Evolutionary conservation across 1,140 invertebrate species (phyloP).

Genomic region (Pachypeltis micranthus): DNA sequence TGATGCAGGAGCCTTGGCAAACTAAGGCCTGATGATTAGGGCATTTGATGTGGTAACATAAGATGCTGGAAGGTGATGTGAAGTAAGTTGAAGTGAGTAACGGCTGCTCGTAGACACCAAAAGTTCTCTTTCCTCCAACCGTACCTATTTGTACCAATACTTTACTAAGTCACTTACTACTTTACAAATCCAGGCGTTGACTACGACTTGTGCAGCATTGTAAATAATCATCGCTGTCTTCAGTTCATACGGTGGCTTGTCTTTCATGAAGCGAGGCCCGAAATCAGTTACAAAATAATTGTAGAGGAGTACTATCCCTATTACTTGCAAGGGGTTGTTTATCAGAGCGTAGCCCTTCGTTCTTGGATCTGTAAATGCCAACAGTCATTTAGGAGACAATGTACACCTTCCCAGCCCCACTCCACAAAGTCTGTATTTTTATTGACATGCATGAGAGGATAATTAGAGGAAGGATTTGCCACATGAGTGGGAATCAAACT

Average conservation of each 20-base stretch:
- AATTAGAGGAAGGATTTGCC: too few relatives aligned
- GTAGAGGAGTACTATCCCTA: constrained; percentile 49
- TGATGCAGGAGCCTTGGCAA: too few relatives aligned
- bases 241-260: constrained; percentile 39
- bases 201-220: constrained; percentile 41
- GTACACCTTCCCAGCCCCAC: too few relatives aligned
- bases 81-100: constrained; percentile 19
- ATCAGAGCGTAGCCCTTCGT: constrained; percentile 49
- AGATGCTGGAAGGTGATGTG: too few relatives aligned
- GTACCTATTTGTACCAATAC: constrained; percentile 9
- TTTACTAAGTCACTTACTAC: too few relatives aligned
- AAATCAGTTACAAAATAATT: constrained; percentile 53
- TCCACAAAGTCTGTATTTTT: background rate
- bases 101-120: background rate
- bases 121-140: background rate
- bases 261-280: constrained; percentile 54
- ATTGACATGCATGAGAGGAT: too few relatives aligned
- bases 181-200: constrained; percentile 32
- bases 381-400: too few relatives aligned
- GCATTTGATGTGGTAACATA: too few relatives aligned
- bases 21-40: too few relatives aligned
- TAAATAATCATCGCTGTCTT: constrained; percentile 40
- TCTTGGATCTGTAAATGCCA: constrained; percentile 48
- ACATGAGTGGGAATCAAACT: too few relatives aligned
- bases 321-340: constrained; percentile 41